Evolutionary conservation across 2,797 vertebrate species (phyloP).

Genomic region (Champsocephalus esox): DNA sequence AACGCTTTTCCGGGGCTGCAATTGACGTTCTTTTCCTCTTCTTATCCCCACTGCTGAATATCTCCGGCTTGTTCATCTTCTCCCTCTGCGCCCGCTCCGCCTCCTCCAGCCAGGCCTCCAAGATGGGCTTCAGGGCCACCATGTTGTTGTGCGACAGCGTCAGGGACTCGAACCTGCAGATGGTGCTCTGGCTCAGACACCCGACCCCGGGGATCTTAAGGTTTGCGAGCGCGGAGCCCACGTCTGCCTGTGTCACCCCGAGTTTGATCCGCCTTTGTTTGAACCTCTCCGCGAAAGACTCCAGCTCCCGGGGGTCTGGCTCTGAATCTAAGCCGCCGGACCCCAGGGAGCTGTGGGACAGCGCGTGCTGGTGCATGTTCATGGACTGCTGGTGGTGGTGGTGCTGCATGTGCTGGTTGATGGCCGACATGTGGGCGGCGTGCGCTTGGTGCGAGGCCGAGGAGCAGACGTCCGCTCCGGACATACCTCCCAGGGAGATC

Average conservation of each 20-base stretch:
- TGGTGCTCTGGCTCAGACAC: constrained; percentile 94
- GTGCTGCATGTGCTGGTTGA: constrained; percentile 92
- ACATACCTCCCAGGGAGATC: constrained; percentile 88
- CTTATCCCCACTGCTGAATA: constrained; percentile 91
- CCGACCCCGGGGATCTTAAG: constrained; percentile 94
- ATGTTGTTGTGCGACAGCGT: constrained; percentile 96
- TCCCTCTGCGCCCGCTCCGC: constrained; percentile 92
- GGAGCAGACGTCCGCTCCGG: constrained; percentile 90
- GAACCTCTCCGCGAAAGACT: constrained; percentile 94
- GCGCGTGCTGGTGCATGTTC: constrained; percentile 89
- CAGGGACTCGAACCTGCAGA: constrained; percentile 95
- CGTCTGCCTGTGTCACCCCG: constrained; percentile 93
- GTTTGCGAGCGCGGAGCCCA: constrained; percentile 92
- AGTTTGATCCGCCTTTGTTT: constrained; percentile 94
- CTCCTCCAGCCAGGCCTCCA: constrained; percentile 94
- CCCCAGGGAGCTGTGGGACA: constrained; percentile 86
- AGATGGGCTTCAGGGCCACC: constrained; percentile 94
- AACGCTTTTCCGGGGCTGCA: constrained; percentile 92
- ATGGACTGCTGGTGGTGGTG: constrained; percentile 87
- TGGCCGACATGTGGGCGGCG: constrained; percentile 90
- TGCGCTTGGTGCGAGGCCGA: constrained; percentile 88
- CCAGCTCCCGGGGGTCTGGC: constrained; percentile 92
- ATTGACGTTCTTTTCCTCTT: constrained; percentile 94
- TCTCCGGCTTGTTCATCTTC: constrained; percentile 93
- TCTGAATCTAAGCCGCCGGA: constrained; percentile 84